Percentiles rank a stretch among this genome's conserved stretches.
Conservation (phyloP, 2,888 invertebrate genomes). For the Nomada goodeniana region DNA sequence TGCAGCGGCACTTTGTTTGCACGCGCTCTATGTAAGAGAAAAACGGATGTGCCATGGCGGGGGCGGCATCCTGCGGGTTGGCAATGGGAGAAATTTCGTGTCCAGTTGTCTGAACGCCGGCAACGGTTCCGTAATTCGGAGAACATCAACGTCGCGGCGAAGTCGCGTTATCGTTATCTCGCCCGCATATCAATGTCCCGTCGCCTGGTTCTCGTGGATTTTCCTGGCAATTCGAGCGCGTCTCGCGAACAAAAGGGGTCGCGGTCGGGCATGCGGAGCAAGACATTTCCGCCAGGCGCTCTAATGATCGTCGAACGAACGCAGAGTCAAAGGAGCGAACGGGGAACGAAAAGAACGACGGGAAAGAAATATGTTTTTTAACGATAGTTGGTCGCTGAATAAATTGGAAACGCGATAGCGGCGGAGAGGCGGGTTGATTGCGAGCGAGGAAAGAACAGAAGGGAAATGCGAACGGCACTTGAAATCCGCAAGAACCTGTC, state of each 20-base stretch:
- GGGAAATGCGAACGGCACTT: neutral
- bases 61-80: slow-evolving; percentile 41
- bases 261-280: neutral
- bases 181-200: slow-evolving; percentile 52
- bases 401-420: slow-evolving; percentile 43
- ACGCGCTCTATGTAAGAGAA: slow-evolving; percentile 25
- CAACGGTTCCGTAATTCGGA: neutral
- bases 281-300: neutral
- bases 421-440: neutral
- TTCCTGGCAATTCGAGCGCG: slow-evolving; percentile 25
- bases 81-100: slow-evolving; percentile 24
- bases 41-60: slow-evolving; percentile 20
- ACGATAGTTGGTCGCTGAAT: neutral
- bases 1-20: slow-evolving; percentile 50
- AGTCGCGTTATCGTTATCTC: slow-evolving; percentile 52
- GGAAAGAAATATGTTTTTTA: slow-evolving; percentile 13
- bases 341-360: neutral
- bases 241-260: slow-evolving; percentile 13
- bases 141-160: neutral
- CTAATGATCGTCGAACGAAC: neutral
- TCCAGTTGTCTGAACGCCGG: neutral
- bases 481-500: slow-evolving; percentile 9
- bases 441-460: slow-evolving; percentile 2
- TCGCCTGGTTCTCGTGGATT: slow-evolving; percentile 13
- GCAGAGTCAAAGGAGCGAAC: neutral